Evolutionary conservation across 2,888 invertebrate genomes (phyloP).

Genomic region (Dryobotodes eremita): DNA sequence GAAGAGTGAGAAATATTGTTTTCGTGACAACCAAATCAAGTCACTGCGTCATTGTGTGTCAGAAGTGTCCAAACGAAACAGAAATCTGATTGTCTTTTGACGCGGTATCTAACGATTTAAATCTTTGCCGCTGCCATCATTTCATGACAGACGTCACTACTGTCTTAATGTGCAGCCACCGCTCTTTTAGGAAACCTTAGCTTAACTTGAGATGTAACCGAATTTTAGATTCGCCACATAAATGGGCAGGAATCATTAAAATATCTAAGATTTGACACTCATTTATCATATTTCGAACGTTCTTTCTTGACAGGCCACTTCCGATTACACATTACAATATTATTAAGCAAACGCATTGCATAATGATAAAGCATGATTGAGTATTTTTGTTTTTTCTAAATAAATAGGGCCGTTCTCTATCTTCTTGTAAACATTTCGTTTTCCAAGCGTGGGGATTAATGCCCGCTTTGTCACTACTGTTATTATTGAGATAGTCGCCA

Average conservation of each 20-base stretch:
- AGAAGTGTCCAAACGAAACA: neutral
- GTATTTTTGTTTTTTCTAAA: neutral
- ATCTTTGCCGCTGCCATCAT: neutral
- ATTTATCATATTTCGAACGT: slow-evolving; percentile 21
- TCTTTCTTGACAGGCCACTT: slow-evolving; percentile 23
- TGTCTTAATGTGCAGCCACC: neutral
- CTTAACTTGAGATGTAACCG: neutral
- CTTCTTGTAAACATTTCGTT: neutral
- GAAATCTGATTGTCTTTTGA: neutral
- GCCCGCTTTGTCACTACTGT: no score
- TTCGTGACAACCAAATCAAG: neutral
- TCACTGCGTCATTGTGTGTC: neutral
- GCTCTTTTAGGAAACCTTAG: neutral
- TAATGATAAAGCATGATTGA: neutral
- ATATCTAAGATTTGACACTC: slow-evolving; percentile 17
- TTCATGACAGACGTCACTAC: neutral
- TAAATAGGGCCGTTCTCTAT: neutral
- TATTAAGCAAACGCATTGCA: neutral
- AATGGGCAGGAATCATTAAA: slow-evolving; percentile 24
- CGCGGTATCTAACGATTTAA: neutral
- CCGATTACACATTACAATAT: slow-evolving; percentile 15
- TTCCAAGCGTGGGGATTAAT: neutral
- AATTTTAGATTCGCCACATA: neutral
- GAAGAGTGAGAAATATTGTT: neutral
- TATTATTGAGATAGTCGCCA: neutral